phyloP scores from a whole-genome alignment of 2,113 vertebrate species.

The Seriola rivoliana region DNA sequence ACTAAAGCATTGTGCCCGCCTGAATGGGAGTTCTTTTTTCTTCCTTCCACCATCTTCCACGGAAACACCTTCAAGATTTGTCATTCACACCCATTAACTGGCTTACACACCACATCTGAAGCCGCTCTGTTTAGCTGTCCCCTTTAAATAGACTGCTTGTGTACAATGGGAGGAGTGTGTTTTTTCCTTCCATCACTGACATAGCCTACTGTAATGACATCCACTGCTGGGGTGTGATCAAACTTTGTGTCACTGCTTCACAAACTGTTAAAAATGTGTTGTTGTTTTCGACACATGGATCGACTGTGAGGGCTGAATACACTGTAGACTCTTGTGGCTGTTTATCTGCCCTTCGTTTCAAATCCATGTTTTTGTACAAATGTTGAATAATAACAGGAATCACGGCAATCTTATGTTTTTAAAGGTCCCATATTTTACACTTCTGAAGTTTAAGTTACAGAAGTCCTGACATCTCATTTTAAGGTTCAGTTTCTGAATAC shows the following conservation, averaged over 20 bases:
- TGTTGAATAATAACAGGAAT: neutral
- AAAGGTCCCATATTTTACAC: no score
- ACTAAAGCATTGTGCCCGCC: neutral
- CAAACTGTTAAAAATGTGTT: conserved; percentile 8
- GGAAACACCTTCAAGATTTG: conserved; percentile 13
- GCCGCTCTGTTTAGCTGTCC: neutral
- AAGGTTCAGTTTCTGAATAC: no score
- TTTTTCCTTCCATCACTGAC: conserved; percentile 9
- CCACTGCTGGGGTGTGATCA: conserved; percentile 32
- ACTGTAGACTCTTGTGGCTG: neutral
- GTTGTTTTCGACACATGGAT: neutral
- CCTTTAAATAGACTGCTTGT: conserved; percentile 35
- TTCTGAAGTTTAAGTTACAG: no score
- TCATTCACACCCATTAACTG: conserved; percentile 16
- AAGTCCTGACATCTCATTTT: no score
- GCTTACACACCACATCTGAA: neutral
- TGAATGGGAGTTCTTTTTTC: neutral
- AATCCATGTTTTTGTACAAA: neutral
- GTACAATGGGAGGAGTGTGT: neutral
- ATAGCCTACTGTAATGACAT: conserved; percentile 12
- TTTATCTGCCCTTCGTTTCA: neutral
- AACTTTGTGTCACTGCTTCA: conserved; percentile 12
- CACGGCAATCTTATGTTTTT: no score
- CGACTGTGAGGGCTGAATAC: neutral
- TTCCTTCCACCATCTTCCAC: neutral